These are phyloP conservation scores for Neopipo cinnamomea DNA, from an alignment of 2,113 vertebrate genomes.

Conservation along the genomic window DNA sequence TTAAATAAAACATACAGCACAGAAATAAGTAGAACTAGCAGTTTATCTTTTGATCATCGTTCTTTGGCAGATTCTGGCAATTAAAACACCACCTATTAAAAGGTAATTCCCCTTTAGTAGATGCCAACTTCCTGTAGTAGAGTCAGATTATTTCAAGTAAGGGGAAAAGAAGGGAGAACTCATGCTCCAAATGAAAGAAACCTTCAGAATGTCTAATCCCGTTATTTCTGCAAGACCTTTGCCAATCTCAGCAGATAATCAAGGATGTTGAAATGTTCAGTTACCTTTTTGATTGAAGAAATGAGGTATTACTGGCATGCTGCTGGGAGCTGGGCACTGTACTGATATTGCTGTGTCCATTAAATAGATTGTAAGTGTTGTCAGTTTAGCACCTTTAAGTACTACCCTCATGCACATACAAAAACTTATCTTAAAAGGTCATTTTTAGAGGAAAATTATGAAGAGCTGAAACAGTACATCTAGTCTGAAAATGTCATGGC, in stretches of 20 bases:
- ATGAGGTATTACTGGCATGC: not conserved
- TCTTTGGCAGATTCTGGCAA: not conserved
- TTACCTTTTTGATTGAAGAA: slow-evolving; percentile 6
- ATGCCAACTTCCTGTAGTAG: not conserved
- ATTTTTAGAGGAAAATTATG: not conserved
- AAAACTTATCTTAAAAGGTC: not conserved
- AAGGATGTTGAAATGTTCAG: not conserved
- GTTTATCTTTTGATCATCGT: not conserved
- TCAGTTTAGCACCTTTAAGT: not conserved
- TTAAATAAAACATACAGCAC: not conserved
- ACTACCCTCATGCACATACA: not conserved
- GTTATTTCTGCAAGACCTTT: not conserved
- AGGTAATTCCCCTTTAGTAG: not conserved
- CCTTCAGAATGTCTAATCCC: not conserved
- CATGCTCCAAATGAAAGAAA: not conserved
- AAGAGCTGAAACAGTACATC: not conserved
- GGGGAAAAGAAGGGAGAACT: not conserved
- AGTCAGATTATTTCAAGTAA: not conserved
- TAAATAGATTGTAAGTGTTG: not conserved
- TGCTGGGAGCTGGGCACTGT: not conserved
- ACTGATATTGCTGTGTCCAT: not conserved
- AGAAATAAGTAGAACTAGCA: not conserved
- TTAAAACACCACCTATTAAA: not conserved
- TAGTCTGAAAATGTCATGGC: not conserved
- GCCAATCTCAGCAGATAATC: not conserved